Base-by-base conservation (phyloP, 2,888 invertebrate genomes). In the Parnassius apollo region DNA sequence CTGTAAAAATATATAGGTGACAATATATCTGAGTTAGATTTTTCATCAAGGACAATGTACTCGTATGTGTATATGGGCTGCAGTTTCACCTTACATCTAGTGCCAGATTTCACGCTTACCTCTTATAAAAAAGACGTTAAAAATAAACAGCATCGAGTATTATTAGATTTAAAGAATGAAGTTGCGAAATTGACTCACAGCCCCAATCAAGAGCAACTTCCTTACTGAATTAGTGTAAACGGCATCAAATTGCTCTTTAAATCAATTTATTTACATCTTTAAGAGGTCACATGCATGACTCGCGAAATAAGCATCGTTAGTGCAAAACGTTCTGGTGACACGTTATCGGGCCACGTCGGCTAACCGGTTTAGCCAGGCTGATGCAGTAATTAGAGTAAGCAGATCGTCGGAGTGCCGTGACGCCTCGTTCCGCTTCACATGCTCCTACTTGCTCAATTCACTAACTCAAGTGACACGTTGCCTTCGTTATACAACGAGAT, bases 331-430 rank as follows among this genome's bases (percentile, higher is more conserved):
- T 50, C 67, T 65, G 65, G 59, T 65, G 68, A 66, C 59, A 65
- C 66, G 65, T 68, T 64, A 65, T 53, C 49, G 57, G 55, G 58
- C 57, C 67, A 57, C 66, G 58, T 64, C 62, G 65, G 71, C 82
- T 86, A 88, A 88, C 81, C 79, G 80, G 83, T 85, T 88, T 85
- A 87, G 80, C 77, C 76, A 73, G 76, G 78, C 81, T 81, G 78
- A 78, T 81, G 83, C 81, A 84, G 84, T 87, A 88, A 89, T 90
- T 89, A 90, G 83, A 82, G 80, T 83, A 81, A 87, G 81, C 81
- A 83, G 75, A 77, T 76, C 79, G 75, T 78, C 80, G 75, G 75
- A 78, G 80, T 78, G 68, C 75, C 75, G 70, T 71, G 72, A 78
- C 75, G 78, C 69, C 50, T 54, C 68, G 65, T 67, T 68, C 62